Evolutionary conservation across 2,888 invertebrate species (phyloP), one percentile per base, ranked within the genome.

Genomic region (Tinea pellionella): DNA sequence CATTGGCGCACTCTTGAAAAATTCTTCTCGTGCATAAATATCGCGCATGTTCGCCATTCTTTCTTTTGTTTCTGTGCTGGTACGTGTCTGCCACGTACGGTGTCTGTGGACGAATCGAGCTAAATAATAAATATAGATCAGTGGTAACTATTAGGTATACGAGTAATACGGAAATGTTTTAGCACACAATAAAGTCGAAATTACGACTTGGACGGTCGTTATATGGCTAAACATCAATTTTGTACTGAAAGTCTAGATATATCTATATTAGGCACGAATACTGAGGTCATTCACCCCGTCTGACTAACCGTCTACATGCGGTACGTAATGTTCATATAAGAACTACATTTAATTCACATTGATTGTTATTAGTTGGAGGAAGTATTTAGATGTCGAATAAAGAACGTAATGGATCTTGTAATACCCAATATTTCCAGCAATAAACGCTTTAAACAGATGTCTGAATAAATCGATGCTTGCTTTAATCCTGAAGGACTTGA

Each of bases 221-320:
- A 53, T 8, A 53, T n/a, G n/a, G 2, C 19, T 24, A 53, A 53
- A 53, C 53, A 24, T 53, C 53, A 53, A 24, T 18, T 53, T 24
- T 18, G 24, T 53, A 53, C 53, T 53, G 24, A 53, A 47, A 53
- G 53, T 53, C 53, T 53, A 53, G 53, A 53, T 57, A 57, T 12
- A 57, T 57, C 30, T 30, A 32, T 32, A 57, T 57, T 57, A 57
- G 57, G 32, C 57, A 57, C 57, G 57, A 57, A 55, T 32, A 15
- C 12, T 15, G 13, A 32, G 57, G 16, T 30, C 57, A 19, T 32
- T 57, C 32, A 57, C 57, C 57, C 24, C 24, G 47, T 16, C 47
- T 47, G 47, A 47, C 47, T 47, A 47, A 16, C 47, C 9, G n/a
- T 15, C 47, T 47, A 15, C 47, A 47, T 9, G 47, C 47, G 47